Evolutionary conservation across 2,888 invertebrate genomes (phyloP).

Genomic region (Hipparchia semele): DNA sequence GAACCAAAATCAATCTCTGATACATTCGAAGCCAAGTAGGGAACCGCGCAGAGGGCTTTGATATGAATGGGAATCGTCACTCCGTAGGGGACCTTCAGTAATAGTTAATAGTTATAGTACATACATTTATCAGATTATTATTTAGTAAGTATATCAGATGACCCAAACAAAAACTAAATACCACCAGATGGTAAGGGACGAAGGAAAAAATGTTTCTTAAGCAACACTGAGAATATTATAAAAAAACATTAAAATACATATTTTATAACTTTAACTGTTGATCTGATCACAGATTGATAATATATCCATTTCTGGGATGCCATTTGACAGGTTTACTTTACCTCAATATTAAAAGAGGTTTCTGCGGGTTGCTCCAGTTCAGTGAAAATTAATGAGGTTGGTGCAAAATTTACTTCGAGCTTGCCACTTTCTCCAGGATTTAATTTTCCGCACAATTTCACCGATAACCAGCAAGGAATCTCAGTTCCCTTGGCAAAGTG

Average conservation of each 20-base stretch:
- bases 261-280: too few relatives aligned
- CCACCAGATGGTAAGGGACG: neutral
- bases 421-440: constrained; percentile 74
- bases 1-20: constrained; percentile 78
- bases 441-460: constrained; percentile 70
- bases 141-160: neutral
- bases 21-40: constrained; percentile 74
- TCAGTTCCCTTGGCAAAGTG: constrained; percentile 65
- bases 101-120: neutral
- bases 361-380: constrained; percentile 72
- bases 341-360: constrained; percentile 75
- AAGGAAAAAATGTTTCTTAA: neutral
- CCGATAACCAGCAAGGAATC: constrained; percentile 61
- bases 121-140: too few relatives aligned
- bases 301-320: neutral
- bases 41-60: constrained; percentile 82
- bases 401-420: constrained; percentile 79
- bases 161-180: neutral
- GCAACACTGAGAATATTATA: too few relatives aligned
- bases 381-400: constrained; percentile 67
- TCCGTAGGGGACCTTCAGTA: constrained; percentile 79
- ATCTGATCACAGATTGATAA: too few relatives aligned
- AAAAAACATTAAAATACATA: too few relatives aligned
- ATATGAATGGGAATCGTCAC: constrained; percentile 83
- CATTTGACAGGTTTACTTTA: constrained; percentile 41